Conservation (phyloP, 1,140 invertebrate species). For the Drosophila dunni region DNA sequence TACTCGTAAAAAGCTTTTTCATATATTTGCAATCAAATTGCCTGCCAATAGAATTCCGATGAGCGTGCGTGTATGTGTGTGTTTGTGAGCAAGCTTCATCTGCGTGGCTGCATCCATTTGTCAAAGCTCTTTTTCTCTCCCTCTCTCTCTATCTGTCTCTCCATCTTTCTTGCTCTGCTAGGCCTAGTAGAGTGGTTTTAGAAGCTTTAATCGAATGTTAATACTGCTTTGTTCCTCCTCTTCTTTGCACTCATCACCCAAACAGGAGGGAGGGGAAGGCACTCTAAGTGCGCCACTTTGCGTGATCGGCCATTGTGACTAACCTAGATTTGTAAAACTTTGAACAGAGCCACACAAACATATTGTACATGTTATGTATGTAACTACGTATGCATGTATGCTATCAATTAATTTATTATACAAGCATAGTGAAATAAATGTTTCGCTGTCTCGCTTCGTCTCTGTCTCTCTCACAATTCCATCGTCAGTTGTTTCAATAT, state of each 20-base stretch:
- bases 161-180: neutral
- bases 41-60: neutral
- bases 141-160: conserved; percentile 5
- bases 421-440: conserved; percentile 24
- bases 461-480: neutral
- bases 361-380: conserved; percentile 2
- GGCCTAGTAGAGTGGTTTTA: neutral
- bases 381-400: conserved; percentile 3
- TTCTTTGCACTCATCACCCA: neutral
- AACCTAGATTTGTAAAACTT: conserved; percentile 18
- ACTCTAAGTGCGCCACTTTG: conserved; percentile 27
- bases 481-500: conserved; percentile 36
- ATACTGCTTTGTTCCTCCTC: neutral
- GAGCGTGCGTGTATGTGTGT: neutral
- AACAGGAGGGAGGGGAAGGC: neutral
- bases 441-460: neutral
- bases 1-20: no score
- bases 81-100: neutral
- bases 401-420: conserved; percentile 31
- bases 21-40: neutral
- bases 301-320: conserved; percentile 44
- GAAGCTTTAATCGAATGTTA: conserved; percentile 8
- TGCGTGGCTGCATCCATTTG: conserved; percentile 4
- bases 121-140: conserved; percentile 13
- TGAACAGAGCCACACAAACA: neutral